Conservation (phyloP, 2,797 vertebrate genomes). For the Enteromius trimaculatus region DNA sequence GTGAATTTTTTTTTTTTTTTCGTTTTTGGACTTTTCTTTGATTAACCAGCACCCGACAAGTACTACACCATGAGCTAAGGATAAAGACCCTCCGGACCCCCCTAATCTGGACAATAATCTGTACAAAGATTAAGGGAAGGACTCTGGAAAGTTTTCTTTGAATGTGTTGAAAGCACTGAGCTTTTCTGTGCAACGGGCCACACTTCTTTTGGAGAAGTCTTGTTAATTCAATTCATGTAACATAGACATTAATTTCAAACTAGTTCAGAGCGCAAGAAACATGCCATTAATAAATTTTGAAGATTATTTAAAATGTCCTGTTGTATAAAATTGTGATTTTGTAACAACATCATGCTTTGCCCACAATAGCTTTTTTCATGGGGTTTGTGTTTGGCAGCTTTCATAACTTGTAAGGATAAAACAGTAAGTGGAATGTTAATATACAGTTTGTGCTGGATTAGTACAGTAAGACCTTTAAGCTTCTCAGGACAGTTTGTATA, state of each 20-base stretch:
- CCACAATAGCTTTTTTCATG: neutral
- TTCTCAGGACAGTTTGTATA: slow-evolving; percentile 12
- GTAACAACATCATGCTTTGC: neutral
- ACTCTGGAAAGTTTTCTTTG: slow-evolving; percentile 2
- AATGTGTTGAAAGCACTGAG: slow-evolving; percentile 40
- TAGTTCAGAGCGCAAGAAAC: slow-evolving; percentile 57
- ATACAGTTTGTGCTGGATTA: neutral
- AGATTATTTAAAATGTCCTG: slow-evolving; percentile 57
- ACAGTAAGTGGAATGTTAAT: neutral
- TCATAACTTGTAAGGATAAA: neutral
- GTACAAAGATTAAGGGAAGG: slow-evolving; percentile 10
- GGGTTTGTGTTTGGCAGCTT: neutral
- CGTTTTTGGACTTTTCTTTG: neutral
- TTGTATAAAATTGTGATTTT: slow-evolving; percentile 10
- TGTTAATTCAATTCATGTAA: slow-evolving; percentile 56
- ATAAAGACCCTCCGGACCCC: slow-evolving; percentile 16
- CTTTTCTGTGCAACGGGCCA: slow-evolving; percentile 10
- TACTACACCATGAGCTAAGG: neutral
- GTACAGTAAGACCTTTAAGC: neutral
- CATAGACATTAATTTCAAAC: slow-evolving; percentile 61
- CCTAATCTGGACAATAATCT: slow-evolving; percentile 4
- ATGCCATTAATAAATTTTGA: slow-evolving; percentile 64
- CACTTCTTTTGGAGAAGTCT: slow-evolving; percentile 10
- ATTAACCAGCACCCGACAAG: slow-evolving; percentile 1
- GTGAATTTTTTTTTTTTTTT: slow-evolving; percentile 1